Base-by-base conservation (phyloP, 2,113 vertebrate genomes). In the Nesoenas mayeri region DNA sequence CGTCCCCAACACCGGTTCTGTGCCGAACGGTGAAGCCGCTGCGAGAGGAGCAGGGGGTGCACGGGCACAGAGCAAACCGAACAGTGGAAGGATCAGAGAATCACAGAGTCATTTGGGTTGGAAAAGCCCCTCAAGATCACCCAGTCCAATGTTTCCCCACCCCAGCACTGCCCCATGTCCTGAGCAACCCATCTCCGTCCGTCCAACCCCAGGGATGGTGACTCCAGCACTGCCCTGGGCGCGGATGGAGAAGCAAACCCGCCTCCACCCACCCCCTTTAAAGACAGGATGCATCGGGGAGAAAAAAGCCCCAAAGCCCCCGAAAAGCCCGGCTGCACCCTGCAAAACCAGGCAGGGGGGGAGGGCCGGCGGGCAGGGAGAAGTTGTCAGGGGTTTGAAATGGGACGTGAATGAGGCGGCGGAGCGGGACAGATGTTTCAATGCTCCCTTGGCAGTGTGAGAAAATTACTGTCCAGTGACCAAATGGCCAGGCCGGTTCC, bases 371-470 rank as follows among this genome's bases (percentile, higher is more conserved):
- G 32, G 65, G 73, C 25, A n/a, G 64, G 65, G 74, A 70, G 81
- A 51, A 82, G 88, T 32, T 91, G 96, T 91, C 96, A 95, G 54
- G 89, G 95, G 77, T 28, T 7, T 87, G 95, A 58, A 78, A 91
- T 34, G 95, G 88, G 95, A 91, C 9, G 67, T 88, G 95, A 96
- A 97, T 71, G 94, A 90, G 87, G 91, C 32, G 81, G 89, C 48
- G 9, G 83, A 96, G 96, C 85, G 88, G 97, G 96, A 96, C 97
- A 97, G 98, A 98, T 98, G 98, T 98, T 98, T 98, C 98, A 98
- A 98, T 98, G 96, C 53, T 97, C 98, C 98, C 97, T 97, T 97
- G 97, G 95, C 92, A 96, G 97, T 98, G 98, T 98, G 98, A 98
- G 98, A 97, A 98, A 96, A 97, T 96, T 87, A 97, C 79, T 96